Conservation (phyloP, 2,113 vertebrate genomes). For the Vombatus ursinus region DNA sequence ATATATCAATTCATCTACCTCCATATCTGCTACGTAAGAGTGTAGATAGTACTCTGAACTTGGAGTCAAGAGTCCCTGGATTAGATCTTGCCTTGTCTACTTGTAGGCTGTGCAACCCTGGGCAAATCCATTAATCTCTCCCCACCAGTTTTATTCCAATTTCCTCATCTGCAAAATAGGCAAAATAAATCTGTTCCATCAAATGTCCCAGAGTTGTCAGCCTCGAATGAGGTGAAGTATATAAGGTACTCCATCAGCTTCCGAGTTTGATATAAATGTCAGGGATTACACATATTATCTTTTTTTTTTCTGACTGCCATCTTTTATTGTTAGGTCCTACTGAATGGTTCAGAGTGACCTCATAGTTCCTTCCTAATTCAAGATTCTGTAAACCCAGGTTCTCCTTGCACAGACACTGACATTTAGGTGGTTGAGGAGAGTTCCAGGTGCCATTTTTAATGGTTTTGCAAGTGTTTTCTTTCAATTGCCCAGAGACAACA, state of each 20-base stretch:
- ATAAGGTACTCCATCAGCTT: neutral
- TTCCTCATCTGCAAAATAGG: neutral
- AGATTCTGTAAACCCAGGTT: neutral
- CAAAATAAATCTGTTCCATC: neutral
- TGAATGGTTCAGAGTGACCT: neutral
- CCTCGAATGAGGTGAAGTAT: neutral
- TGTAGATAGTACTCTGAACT: neutral
- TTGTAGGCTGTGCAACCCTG: neutral
- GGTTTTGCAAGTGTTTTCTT: neutral
- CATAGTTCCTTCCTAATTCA: neutral
- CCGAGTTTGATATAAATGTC: neutral
- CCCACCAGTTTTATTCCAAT: neutral
- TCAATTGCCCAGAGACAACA: neutral
- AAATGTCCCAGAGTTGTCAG: neutral
- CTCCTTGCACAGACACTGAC: neutral
- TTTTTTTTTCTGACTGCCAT: neutral
- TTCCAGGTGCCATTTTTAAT: neutral
- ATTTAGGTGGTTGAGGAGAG: neutral
- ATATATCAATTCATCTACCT: too few species aligned
- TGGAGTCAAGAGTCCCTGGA: neutral
- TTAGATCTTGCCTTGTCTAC: neutral
- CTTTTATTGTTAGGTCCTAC: neutral
- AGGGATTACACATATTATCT: neutral
- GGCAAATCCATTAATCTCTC: neutral
- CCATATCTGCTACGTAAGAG: neutral